Base-by-base conservation (phyloP, 2,113 vertebrate genomes). In the Lamprologus sp. region DNA sequence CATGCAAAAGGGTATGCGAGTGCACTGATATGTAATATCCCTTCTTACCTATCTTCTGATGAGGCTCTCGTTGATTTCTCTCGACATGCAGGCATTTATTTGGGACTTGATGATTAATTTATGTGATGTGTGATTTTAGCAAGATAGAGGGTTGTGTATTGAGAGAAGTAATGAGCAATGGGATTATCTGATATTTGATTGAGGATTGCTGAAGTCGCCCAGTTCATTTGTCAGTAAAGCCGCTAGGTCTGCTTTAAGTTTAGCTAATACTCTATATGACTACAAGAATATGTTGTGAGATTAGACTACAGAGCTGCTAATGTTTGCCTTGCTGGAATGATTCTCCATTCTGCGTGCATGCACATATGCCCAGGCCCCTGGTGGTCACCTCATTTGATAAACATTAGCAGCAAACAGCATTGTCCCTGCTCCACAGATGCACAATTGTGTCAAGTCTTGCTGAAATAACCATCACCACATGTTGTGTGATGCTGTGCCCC, bases 161-260 rank as follows among this genome's bases (percentile, higher is more conserved):
- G 83, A 77, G 82, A 86, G 21, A 79, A 84, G 73, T 77, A 86
- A 85, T 90, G 47, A 86, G 49, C n/a, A 37, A 51, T 31, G 47
- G 70, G 89, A 92, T 92, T 86, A 91, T 86, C 45, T 87, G 54
- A 85, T 91, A 35, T 92, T 92, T 90, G 63, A 87, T 54, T 51
- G 55, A 82, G 85, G 80, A 88, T 84, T 90, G 73, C 54, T 83
- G 60, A 81, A 89, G 79, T 84, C 51, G 49, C 31, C 54, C 10
- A 15, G 56, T 84, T 85, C 26, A 90, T 89, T 80, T 83, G 56
- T 53, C 40, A 70, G 80, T 58, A 40, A 77, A 79, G 68, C 65
- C 26, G 23, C 55, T 53, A 4, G 37, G 5, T 40, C 31, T 15
- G 82, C 63, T 45, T 9, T 68, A 80, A 9, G 37, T 77, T 79